Percentiles rank a stretch among this genome's conserved stretches.
phyloP scores from a whole-genome alignment of 2,888 invertebrate species.

The Hyposoter dolosus region DNA sequence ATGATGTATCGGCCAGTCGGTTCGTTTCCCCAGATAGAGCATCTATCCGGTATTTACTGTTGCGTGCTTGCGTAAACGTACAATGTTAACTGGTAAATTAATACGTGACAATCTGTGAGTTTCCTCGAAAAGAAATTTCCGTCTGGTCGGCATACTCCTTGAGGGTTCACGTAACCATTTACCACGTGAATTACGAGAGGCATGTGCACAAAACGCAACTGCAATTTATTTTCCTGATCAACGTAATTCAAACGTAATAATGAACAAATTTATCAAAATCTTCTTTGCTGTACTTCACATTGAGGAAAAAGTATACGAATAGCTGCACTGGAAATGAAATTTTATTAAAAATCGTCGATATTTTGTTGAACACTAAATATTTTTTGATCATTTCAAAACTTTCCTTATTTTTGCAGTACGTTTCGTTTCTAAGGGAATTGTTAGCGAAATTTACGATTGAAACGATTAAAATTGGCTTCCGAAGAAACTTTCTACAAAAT shows the following conservation, averaged over 20 bases:
- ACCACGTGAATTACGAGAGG: neutral
- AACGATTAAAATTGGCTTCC: too few species aligned
- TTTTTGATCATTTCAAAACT: too few species aligned
- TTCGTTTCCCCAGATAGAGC: slow-evolving; percentile 80
- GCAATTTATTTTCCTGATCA: neutral
- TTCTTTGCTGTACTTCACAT: neutral
- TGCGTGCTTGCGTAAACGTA: slow-evolving; percentile 23
- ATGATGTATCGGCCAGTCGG: slow-evolving; percentile 78
- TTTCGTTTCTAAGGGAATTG: too few species aligned
- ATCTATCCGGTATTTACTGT: slow-evolving; percentile 74
- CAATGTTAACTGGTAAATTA: slow-evolving; percentile 35
- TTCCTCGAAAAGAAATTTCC: neutral
- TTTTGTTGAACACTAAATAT: too few species aligned
- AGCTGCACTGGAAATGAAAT: too few species aligned
- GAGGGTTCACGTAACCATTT: neutral
- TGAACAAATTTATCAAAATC: neutral
- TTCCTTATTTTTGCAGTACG: too few species aligned
- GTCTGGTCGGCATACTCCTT: neutral
- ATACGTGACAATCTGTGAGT: slow-evolving; percentile 13
- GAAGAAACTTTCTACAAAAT: too few species aligned
- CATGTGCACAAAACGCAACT: neutral
- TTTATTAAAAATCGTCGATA: too few species aligned
- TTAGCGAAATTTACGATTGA: too few species aligned
- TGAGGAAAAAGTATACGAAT: neutral
- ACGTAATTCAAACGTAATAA: neutral